phyloP scores from a whole-genome alignment of 2,113 vertebrate genomes.

The Malaclemys terrapin region DNA sequence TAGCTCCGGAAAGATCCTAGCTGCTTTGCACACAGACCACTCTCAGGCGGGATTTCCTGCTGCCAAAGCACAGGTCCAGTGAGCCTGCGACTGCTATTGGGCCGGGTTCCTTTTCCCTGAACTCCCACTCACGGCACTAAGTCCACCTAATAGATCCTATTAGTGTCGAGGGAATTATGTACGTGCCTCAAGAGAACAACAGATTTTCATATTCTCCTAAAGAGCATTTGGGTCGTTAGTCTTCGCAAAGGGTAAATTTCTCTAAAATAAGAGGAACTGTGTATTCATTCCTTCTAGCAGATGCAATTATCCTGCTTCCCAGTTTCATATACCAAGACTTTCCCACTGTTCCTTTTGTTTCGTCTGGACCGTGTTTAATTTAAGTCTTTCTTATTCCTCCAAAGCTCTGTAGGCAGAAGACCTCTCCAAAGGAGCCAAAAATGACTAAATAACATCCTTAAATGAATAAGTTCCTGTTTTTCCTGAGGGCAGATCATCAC shows the following conservation, averaged over 20 bases:
- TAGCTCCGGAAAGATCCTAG: neutral
- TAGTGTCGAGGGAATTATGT: neutral
- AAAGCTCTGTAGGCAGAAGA: neutral
- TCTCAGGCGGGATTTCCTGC: too few species aligned
- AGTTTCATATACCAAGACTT: neutral
- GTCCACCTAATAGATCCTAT: neutral
- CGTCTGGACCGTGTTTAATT: slow-evolving; percentile 22
- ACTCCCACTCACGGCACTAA: fast-evolving
- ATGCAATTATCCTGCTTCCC: neutral
- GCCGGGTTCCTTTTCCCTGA: neutral
- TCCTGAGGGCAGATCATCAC: fast-evolving
- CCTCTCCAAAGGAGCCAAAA: neutral
- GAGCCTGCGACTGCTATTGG: neutral
- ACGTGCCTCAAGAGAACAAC: neutral
- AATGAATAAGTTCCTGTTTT: neutral
- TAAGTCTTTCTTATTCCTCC: neutral
- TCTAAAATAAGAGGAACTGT: neutral
- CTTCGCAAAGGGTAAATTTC: neutral
- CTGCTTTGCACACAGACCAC: neutral
- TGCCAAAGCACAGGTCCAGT: neutral
- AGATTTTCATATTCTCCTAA: fast-evolving
- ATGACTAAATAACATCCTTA: neutral
- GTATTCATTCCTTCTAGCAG: neutral
- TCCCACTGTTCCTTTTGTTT: slow-evolving; percentile 42
- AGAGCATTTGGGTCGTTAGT: neutral